Percentiles rank a stretch among this genome's conserved stretches.
Evolutionary conservation across 1,140 invertebrate species (phyloP).

Genomic region (Platyscapa corneri): DNA sequence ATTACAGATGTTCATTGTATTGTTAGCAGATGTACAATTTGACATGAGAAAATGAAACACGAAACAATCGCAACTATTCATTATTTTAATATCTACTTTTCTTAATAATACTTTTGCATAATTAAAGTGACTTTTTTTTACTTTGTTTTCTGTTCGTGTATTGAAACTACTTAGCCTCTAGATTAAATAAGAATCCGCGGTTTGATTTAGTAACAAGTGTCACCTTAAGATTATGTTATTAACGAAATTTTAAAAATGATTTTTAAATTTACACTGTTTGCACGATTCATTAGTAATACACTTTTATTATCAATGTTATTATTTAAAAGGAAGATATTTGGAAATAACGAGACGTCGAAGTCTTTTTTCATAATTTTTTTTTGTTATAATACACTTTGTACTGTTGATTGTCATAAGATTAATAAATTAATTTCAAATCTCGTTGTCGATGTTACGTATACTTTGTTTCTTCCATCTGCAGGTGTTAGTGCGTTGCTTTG

Average conservation of each 20-base stretch:
- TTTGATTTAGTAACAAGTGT: background rate
- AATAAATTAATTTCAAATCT: slow-evolving; percentile 34
- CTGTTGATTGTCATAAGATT: slow-evolving; percentile 25
- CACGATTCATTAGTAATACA: background rate
- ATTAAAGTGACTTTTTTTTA: slow-evolving; percentile 17
- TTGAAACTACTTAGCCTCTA: background rate
- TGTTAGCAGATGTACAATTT: slow-evolving; percentile 33
- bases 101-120: slow-evolving; percentile 25
- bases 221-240: background rate
- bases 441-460: slow-evolving; percentile 12
- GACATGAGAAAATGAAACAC: background rate
- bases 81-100: slow-evolving; percentile 40
- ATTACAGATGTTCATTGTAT: slow-evolving; percentile 35
- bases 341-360: background rate
- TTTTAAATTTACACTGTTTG: background rate
- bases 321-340: background rate
- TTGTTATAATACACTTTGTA: background rate
- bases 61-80: slow-evolving; percentile 26
- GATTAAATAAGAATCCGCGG: background rate
- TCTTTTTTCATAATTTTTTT: slow-evolving; percentile 2
- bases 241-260: background rate
- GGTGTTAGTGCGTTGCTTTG: slow-evolving; percentile 33
- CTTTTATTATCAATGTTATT: background rate
- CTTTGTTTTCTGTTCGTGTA: background rate
- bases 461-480: slow-evolving; percentile 27